Evolutionary conservation across 2,888 invertebrate genomes (phyloP), one percentile per base, ranked within the genome.

Genomic region (Lasioglossum zephyrum): DNA sequence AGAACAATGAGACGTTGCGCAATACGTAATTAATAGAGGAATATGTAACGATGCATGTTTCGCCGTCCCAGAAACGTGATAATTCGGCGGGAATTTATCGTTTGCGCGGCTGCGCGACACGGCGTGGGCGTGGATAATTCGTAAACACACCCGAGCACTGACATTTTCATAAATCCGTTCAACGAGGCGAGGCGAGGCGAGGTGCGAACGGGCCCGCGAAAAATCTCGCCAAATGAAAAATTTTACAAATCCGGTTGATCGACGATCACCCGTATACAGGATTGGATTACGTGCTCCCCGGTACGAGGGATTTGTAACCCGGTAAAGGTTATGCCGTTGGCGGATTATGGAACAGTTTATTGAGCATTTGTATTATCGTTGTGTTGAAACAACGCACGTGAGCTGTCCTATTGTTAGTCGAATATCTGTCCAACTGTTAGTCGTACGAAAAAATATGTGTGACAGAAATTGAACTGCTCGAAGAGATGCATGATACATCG

Each of bases 141-240:
- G 74, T 73, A 81, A 79, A 84, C 74, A 82, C 76, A 41, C 18
- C 63, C 47, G 39, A 63, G 70, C 47, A 18, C 39, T 41, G 82
- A 75, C 39, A 83, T 88, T 86, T 89, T 73, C 85, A 82, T 86
- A 88, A 85, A 88, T 83, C 69, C 72, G 18, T 39, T 57, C 72
- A 26, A 53, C 75, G 60, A 26, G 22, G 49, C 13, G 8, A 9
- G 5, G 18, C 75, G 60, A 26, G 22, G 49, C 13, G 8, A 9
- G 5, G 18, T 18, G 36, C 66, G 22, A 31, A 39, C 69, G 11
- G 36, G 22, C 6, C 16, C 69, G 39, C 44, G 76, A 53, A 74
- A 77, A 82, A 60, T 13, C 31, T 8, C 36, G 39, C 26, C 41
- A 77, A 82, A 70, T 60, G 49, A 78, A 77, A 57, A 82, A 82